Percentiles rank a stretch among this genome's conserved stretches.
Conservation (phyloP, 2,888 invertebrate genomes). For the Torymus aiolomorphi region DNA sequence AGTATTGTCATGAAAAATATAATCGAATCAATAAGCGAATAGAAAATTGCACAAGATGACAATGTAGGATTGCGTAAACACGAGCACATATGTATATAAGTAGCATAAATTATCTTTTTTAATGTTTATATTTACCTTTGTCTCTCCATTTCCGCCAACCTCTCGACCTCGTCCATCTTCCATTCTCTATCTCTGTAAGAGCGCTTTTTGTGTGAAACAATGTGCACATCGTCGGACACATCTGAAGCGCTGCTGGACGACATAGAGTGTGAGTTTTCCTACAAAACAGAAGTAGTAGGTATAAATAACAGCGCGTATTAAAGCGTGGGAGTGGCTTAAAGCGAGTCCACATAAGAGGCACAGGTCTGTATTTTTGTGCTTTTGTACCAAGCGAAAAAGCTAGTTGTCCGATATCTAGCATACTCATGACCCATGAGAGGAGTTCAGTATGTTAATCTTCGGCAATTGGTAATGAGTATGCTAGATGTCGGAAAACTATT, state of each 20-base stretch:
- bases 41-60: not conserved
- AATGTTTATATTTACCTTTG: conserved; percentile 79
- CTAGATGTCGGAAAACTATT: too few relatives aligned
- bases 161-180: conserved; percentile 94
- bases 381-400: too few relatives aligned
- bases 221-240: conserved; percentile 81
- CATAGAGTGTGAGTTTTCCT: conserved; percentile 87
- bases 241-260: conserved; percentile 85
- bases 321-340: conserved; percentile 14
- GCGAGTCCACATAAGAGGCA: too few relatives aligned
- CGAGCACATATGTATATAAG: too few relatives aligned
- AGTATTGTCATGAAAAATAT: not conserved
- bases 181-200: conserved; percentile 73
- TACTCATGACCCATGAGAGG: too few relatives aligned
- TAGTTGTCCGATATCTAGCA: too few relatives aligned
- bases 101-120: not conserved
- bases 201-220: conserved; percentile 76
- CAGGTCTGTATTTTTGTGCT: too few relatives aligned
- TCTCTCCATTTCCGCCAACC: conserved; percentile 93
- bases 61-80: not conserved
- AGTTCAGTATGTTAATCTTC: too few relatives aligned
- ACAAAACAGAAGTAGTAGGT: conserved; percentile 58
- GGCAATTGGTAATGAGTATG: too few relatives aligned
- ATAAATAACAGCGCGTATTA: not conserved
- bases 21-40: conserved; percentile 14